Evolutionary conservation across 2,888 invertebrate genomes (phyloP), one percentile per base, ranked within the genome.

Genomic region (Tanypteryx hageni): DNA sequence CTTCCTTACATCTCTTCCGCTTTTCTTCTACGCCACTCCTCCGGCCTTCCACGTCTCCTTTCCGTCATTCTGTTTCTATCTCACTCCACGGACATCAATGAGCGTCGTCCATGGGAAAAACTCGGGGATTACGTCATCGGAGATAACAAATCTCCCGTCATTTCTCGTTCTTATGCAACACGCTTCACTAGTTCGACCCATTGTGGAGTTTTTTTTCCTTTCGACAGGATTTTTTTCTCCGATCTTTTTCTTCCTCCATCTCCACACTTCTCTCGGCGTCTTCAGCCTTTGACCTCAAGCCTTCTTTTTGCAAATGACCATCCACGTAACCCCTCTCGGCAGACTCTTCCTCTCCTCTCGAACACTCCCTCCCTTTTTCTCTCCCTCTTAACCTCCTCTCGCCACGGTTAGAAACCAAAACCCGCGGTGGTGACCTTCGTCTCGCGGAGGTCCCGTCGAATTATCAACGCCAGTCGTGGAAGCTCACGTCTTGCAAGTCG

Each of bases 81-180:
- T 56, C 84, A 56, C 18, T 84, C 84, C n/a, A 68, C 18, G 68
- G 68, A 76, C 76, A 76, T 27, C 76, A 76, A 76, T 76, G 76
- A 76, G 76, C 22, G 22, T 76, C 76, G 27, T 76, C 76, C 76
- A 76, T 76, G 76, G 27, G 76, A 76, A 76, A 76, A 76, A 27
- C 27, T 76, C 27, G 27, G 27, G 10, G 22, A 27, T 76, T n/a
- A 76, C 76, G 76, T 27, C 27, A 76, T 76, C 76, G 27, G 27
- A 76, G 18, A 27, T 27, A 76, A 76, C 76, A 76, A 76, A 22
- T 76, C 27, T 76, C 22, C 76, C 76, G 76, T 76, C 76, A 76
- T 27, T 44, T 44, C 44, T 44, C 44, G 44, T 44, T 22, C 76
- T 76, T 76, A 14, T 27, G 76, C 8, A 76, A 76, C 76, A 76